Evolutionary conservation across 2,888 invertebrate genomes (phyloP).

Genomic region (Thymelicus sylvestris): DNA sequence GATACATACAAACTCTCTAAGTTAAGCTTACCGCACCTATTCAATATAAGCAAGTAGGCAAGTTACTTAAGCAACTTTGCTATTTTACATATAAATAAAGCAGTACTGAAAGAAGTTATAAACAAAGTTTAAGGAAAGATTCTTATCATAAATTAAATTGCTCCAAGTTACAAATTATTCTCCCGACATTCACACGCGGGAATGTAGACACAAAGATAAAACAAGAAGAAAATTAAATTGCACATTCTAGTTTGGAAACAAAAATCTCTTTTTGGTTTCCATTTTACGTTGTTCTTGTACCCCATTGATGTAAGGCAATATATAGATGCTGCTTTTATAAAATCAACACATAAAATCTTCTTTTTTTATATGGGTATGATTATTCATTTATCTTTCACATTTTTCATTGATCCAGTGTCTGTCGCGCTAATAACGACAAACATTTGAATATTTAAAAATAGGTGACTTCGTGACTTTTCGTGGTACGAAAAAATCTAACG

Average conservation of each 20-base stretch:
- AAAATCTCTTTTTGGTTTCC: background rate
- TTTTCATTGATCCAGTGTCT: too few species aligned
- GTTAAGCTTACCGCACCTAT: too few species aligned
- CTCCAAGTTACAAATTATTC: conserved; percentile 23
- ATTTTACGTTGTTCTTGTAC: background rate
- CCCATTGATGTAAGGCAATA: background rate
- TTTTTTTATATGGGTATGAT: too few species aligned
- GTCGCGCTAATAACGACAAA: too few species aligned
- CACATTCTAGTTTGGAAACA: conserved; percentile 20
- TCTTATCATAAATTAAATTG: conserved; percentile 26
- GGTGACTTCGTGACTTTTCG: too few species aligned
- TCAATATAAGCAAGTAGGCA: too few species aligned
- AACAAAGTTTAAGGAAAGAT: conserved; percentile 30
- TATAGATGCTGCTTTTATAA: background rate
- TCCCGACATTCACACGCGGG: conserved; percentile 1
- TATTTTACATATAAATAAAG: background rate
- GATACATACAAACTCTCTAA: too few species aligned
- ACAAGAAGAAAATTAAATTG: conserved; percentile 34
- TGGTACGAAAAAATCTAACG: too few species aligned
- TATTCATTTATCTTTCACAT: too few species aligned
- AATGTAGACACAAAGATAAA: conserved; percentile 28
- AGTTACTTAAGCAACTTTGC: background rate
- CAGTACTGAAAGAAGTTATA: conserved; percentile 21
- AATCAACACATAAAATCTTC: background rate
- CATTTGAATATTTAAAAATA: too few species aligned